Base-by-base conservation (phyloP, 2,113 vertebrate species). In the Marmota monax region DNA sequence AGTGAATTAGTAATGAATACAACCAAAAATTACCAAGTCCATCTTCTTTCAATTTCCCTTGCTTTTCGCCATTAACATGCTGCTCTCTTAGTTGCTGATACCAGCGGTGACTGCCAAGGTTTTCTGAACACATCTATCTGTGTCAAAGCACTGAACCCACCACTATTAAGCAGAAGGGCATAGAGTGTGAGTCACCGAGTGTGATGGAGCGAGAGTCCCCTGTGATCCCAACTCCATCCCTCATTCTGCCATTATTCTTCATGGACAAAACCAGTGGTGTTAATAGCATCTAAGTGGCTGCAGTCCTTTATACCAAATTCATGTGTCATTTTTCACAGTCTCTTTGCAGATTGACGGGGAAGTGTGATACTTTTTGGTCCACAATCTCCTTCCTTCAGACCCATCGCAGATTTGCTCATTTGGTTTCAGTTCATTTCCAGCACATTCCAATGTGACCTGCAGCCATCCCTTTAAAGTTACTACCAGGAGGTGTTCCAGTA, bases 221-320 rank as follows among this genome's bases (percentile, higher is more conserved):
- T 92, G 0, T 79, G 88, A 80, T 80, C 96, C 84, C 32, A 78
- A 1, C 23, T 80, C 56, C 45, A 51, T 77, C 77, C 4, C 17
- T 94, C 72, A 74, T 74, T 89, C 90, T 88, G 61, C 77, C 18
- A 34, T 73, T 84, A 45, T 88, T 84, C 67, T 77, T 96, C 51
- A 77, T 48, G 72, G 45, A 56, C 32, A 88, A 77, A 80, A 67
- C 13, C 69, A 32, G 32, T 23, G 53, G 25, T 90, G 74, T 91
- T 84, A 77, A 90, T 3, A 72, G 79, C 9, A 34, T 29, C 45
- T 92, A 72, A 53, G 25, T 84, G 73, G 45, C 34, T 58, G 5
- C 2, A 17, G 37, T 73, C 25, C 83, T 96, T 92, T 82, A 61
- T 73, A 27, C 74, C 58, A 48, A 48, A 93, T 74, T 96, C 69